phyloP scores from a whole-genome alignment of 2,113 vertebrate species.

The Tympanuchus pallidicinctus region DNA sequence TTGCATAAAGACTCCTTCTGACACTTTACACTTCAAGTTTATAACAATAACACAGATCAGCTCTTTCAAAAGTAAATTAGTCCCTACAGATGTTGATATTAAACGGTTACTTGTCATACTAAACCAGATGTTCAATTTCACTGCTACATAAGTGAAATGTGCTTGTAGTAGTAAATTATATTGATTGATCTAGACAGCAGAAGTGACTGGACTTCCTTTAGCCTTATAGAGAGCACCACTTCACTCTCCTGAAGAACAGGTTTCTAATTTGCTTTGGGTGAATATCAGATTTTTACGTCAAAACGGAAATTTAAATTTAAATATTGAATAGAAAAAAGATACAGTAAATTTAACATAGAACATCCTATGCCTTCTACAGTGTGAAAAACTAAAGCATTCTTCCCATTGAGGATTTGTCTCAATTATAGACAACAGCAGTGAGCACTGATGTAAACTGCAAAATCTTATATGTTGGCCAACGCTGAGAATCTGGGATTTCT shows the following conservation, averaged over 20 bases:
- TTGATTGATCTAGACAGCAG: neutral
- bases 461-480: neutral
- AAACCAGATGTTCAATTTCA: slow-evolving; percentile 15
- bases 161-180: neutral
- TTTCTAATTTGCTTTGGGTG: neutral
- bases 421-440: neutral
- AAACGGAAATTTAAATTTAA: neutral
- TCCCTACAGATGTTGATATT: neutral
- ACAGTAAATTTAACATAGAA: neutral
- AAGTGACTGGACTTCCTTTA: neutral
- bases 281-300: neutral
- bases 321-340: neutral
- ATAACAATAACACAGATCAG: neutral
- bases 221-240: neutral
- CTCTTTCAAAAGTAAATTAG: slow-evolving; percentile 19
- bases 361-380: neutral
- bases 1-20: neutral
- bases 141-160: neutral
- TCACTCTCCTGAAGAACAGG: neutral
- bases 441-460: neutral
- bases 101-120: neutral
- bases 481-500: neutral
- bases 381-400: neutral
- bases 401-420: neutral
- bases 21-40: neutral